A percentile compares a stretch with the other conserved stretches of the same genome.
These are phyloP conservation scores for Calameuta idolon DNA, from an alignment of 2,888 invertebrate genomes.

Conservation along the genomic window DNA sequence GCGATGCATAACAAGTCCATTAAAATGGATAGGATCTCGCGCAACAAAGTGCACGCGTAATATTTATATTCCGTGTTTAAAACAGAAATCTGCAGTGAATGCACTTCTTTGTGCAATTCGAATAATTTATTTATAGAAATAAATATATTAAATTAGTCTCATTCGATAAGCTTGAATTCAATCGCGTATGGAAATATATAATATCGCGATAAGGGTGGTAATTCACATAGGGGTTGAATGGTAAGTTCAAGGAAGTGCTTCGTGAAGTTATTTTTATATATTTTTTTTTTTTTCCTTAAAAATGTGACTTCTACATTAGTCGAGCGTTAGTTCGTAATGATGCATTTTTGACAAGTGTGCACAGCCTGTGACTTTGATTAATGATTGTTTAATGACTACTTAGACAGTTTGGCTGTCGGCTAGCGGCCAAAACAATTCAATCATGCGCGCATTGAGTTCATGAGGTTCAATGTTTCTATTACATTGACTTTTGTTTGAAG, in stretches of 20 bases:
- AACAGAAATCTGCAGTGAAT: not conserved
- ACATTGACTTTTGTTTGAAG: not conserved
- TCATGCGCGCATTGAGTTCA: slow-evolving; percentile 20
- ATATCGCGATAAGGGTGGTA: not conserved
- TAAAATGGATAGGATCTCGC: not conserved
- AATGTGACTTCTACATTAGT: not conserved
- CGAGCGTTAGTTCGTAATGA: not conserved
- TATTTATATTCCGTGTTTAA: not conserved
- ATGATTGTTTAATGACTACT: slow-evolving; percentile 59
- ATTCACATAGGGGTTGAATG: not conserved
- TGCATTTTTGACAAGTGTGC: not conserved
- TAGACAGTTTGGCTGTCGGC: slow-evolving; percentile 46
- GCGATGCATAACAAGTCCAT: not conserved
- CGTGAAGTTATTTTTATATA: not conserved
- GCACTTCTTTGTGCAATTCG: not conserved
- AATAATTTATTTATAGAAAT: not conserved
- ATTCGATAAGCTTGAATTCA: not conserved
- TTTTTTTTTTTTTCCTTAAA: not conserved
- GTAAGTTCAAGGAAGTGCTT: not conserved
- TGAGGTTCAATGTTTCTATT: not conserved
- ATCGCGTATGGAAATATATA: not conserved
- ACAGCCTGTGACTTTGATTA: slow-evolving; percentile 47
- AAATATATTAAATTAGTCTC: not conserved
- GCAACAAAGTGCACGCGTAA: not conserved
- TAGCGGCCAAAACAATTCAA: slow-evolving; percentile 52